A percentile compares a stretch with the other conserved stretches of the same genome.
Conservation (phyloP, 2,113 vertebrate genomes). For the Tragulus kanchil region DNA sequence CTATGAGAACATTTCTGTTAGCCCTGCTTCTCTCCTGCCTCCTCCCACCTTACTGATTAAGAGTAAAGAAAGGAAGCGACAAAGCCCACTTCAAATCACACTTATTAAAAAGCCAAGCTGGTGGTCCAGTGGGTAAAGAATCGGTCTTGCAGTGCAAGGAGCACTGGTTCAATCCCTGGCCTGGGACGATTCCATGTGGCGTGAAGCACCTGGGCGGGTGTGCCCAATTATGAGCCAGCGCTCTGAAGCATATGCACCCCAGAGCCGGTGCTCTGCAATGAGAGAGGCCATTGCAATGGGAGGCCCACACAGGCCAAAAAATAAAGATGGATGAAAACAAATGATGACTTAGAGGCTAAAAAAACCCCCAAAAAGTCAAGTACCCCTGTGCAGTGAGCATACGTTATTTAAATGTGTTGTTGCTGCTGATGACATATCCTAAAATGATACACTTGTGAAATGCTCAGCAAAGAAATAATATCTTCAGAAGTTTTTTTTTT, state of each 20-base stretch:
- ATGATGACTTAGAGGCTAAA: too few species aligned
- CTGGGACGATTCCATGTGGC: too few species aligned
- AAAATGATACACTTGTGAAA: slow-evolving; percentile 59
- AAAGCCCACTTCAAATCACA: not conserved
- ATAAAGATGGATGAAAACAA: too few species aligned
- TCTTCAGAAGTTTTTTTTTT: not conserved
- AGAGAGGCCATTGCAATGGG: too few species aligned
- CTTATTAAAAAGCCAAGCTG: not conserved
- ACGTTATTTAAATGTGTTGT: slow-evolving; percentile 45
- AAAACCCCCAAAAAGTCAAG: not conserved
- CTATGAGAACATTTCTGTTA: slow-evolving; percentile 31
- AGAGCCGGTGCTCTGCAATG: too few species aligned
- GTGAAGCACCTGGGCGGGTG: too few species aligned
- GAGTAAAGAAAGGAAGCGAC: not conserved
- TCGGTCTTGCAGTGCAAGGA: too few species aligned
- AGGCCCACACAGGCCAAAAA: too few species aligned
- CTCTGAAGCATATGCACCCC: too few species aligned
- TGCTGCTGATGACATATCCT: slow-evolving; percentile 4
- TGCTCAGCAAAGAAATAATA: slow-evolving; percentile 42
- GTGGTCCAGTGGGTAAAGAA: too few species aligned
- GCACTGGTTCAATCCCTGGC: too few species aligned
- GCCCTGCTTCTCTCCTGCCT: not conserved
- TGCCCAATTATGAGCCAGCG: too few species aligned
- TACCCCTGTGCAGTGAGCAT: not conserved
- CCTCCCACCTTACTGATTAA: not conserved